Evolutionary conservation across 2,797 vertebrate genomes (phyloP), one percentile per base, ranked within the genome.

Genomic region (Strix occidentalis): DNA sequence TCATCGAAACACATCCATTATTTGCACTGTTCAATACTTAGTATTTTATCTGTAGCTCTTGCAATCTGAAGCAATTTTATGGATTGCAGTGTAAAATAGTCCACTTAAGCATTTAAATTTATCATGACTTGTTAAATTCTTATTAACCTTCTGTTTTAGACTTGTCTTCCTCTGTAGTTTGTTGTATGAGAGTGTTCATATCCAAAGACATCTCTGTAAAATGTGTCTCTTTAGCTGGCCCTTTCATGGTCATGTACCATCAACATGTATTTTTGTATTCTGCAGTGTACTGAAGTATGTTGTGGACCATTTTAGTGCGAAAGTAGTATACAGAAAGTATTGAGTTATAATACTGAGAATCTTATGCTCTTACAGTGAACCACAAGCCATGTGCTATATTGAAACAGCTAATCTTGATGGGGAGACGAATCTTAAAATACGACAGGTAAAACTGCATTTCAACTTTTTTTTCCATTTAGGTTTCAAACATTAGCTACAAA

Each of bases 301-400:
- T 50, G 39, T 82, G 39, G 41, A 61, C 17, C 13, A 1, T 23
- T 50, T 63, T 65, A 83, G 21, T 50, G 21, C 24, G 50, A 51
- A 71, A 91, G 23, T 35, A 65, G 12, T 39, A 9, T 65, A 51
- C 24, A 74, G 54, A 25, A 78, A 50, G 25, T 80, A 91, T 14
- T 77, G 48, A 56, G 12, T 74, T 70, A 24, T 96, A 89, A 90
- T 70, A 39, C 1, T 69, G 66, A 31, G 46, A 50, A 80, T 64
- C 23, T 81, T 95, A 10, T 93, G 58, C 54, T 95, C 74, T 85
- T 84, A 53, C 97, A 99, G 99, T 95, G 99, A 99, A 95, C 99
- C 99, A n/a, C 99, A 99, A 97, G 99, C 99, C 71, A 99, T 99
- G 99, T 99, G 99, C 95, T 99, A 99, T 94, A 99, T 99, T 24